Evolutionary conservation across 2,113 vertebrate genomes (phyloP).

Genomic region (Lonchura striata): DNA sequence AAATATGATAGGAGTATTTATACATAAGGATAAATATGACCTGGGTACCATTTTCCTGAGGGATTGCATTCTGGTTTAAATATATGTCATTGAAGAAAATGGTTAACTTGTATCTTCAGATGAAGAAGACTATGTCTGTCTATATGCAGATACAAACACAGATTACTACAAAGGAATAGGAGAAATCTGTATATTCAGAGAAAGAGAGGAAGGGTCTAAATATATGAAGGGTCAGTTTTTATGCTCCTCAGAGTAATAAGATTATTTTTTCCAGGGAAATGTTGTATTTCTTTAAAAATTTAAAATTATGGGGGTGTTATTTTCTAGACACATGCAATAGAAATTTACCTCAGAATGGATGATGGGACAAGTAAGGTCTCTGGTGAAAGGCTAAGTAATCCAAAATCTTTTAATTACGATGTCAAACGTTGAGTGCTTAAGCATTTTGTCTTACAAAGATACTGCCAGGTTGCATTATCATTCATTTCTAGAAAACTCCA

Average conservation of each 20-base stretch:
- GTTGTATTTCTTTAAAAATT: not conserved
- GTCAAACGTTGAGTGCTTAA: not conserved
- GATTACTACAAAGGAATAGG: not conserved
- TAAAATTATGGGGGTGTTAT: not conserved
- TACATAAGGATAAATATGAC: not conserved
- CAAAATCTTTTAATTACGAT: not conserved
- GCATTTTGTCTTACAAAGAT: not conserved
- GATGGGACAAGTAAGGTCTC: accelerated
- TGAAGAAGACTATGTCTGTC: not conserved
- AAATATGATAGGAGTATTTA: not conserved
- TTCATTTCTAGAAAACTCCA: not conserved
- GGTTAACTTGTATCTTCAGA: not conserved
- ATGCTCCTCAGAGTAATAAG: not conserved
- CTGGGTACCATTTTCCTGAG: not conserved
- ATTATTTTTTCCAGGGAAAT: not conserved
- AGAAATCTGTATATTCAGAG: not conserved
- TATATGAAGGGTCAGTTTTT: not conserved
- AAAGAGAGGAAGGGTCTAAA: not conserved
- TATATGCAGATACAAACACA: not conserved
- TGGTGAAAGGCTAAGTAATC: not conserved
- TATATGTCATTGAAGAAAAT: not conserved
- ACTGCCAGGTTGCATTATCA: not conserved
- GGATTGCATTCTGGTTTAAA: not conserved
- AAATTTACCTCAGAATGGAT: not conserved
- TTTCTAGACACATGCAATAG: not conserved